A percentile compares a stretch with the other conserved stretches of the same genome.
Conservation (phyloP, 2,113 vertebrate genomes). For the Myxocyprinus asiaticus region DNA sequence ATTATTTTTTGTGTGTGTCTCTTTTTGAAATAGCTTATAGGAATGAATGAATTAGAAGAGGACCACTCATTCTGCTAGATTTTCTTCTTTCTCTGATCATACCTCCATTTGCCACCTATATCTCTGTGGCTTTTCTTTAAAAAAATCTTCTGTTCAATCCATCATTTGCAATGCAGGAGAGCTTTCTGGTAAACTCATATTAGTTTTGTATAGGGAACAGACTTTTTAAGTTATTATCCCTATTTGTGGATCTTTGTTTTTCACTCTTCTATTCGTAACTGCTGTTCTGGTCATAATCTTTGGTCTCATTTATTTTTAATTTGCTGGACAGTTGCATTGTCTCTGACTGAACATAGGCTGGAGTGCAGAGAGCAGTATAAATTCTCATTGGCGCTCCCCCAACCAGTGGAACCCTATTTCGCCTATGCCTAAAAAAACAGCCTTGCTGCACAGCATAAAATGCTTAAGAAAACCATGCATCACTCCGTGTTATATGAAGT, state of each 20-base stretch:
- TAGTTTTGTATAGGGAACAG: constrained; percentile 96
- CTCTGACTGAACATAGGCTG: no score
- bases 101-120: constrained; percentile 49
- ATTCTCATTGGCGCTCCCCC: no score
- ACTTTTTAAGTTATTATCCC: constrained; percentile 93
- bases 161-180: constrained; percentile 66
- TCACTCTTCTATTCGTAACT: constrained; percentile 47
- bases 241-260: constrained; percentile 86
- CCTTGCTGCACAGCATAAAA: no score
- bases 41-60: constrained; percentile 15
- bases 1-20: constrained; percentile 1
- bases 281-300: constrained; percentile 47
- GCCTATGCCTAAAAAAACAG: no score
- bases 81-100: constrained; percentile 49
- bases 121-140: constrained; percentile 8
- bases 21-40: constrained; percentile 5
- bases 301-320: no score
- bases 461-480: no score
- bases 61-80: constrained; percentile 3
- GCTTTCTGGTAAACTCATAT: constrained; percentile 71
- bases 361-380: no score
- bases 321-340: no score
- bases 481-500: no score
- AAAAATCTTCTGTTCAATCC: constrained; percentile 55
- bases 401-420: no score